phyloP scores from a whole-genome alignment of 1,140 invertebrate genomes.

The Cotesia chilonis region DNA sequence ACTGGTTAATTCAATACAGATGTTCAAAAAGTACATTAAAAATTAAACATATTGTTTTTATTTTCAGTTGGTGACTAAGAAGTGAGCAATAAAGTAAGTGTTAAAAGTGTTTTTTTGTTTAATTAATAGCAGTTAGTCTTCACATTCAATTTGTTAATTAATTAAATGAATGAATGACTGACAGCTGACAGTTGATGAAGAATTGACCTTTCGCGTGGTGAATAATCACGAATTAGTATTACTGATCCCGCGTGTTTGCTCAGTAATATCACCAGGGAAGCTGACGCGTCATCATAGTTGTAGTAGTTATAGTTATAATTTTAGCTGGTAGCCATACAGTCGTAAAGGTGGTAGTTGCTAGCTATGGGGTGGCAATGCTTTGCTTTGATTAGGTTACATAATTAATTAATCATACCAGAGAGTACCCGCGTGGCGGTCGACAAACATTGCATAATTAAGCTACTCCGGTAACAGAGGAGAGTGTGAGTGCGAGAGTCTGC shows the following conservation, averaged over 20 bases:
- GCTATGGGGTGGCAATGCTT: slow-evolving; percentile 36
- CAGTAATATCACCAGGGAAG: not conserved
- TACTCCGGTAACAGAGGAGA: slow-evolving; percentile 17
- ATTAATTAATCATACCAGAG: slow-evolving; percentile 50
- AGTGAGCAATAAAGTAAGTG: too few species aligned
- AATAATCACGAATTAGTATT: slow-evolving; percentile 2
- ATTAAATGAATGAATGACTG: too few species aligned
- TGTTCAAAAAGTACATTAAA: too few species aligned
- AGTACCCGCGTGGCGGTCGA: slow-evolving; percentile 40
- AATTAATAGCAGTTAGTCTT: not conserved
- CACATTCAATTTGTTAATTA: not conserved
- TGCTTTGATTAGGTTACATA: slow-evolving; percentile 49
- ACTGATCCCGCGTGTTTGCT: not conserved
- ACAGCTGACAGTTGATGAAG: too few species aligned
- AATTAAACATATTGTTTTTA: too few species aligned
- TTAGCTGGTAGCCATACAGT: not conserved
- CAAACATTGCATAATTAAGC: slow-evolving; percentile 51
- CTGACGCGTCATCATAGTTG: slow-evolving; percentile 6
- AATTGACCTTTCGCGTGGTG: slow-evolving; percentile 8
- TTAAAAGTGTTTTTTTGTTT: too few species aligned
- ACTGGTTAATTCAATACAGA: too few species aligned
- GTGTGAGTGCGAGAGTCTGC: not conserved
- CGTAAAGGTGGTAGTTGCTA: slow-evolving; percentile 21
- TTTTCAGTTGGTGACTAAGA: too few species aligned
- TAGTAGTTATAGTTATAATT: slow-evolving; percentile 8